Evolutionary conservation across 2,888 invertebrate species (phyloP).

Genomic region (Alentia gelatinosa): DNA sequence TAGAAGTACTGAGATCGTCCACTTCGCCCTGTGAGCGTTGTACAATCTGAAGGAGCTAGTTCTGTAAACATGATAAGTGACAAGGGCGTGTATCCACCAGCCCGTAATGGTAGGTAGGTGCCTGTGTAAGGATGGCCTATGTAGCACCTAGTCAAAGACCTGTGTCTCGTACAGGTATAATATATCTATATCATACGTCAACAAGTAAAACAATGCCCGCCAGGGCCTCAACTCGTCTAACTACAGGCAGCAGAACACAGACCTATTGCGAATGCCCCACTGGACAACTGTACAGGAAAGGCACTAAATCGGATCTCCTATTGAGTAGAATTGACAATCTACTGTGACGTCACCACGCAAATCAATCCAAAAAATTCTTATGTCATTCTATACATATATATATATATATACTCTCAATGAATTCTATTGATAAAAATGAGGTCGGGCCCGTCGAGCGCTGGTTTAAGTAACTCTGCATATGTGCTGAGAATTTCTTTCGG

Average conservation of each 20-base stretch:
- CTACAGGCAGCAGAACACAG: slow-evolving; percentile 22
- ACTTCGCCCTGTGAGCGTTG: background rate
- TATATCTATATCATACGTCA: background rate
- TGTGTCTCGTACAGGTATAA: background rate
- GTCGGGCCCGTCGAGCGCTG: background rate
- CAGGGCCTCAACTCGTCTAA: slow-evolving; percentile 16
- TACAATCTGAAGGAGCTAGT: background rate
- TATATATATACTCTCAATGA: too few species aligned
- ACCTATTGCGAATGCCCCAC: slow-evolving; percentile 42
- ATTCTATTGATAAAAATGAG: background rate
- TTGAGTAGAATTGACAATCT: slow-evolving; percentile 24
- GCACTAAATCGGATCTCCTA: slow-evolving; percentile 38
- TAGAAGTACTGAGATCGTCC: background rate
- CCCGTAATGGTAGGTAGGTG: background rate
- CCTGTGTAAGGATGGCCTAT: background rate
- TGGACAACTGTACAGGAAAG: slow-evolving; percentile 42
- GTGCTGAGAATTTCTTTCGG: background rate
- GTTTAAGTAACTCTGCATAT: slow-evolving; percentile 21
- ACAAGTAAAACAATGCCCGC: slow-evolving; percentile 41
- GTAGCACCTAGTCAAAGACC: background rate
- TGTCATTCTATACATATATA: background rate
- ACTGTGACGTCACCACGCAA: background rate
- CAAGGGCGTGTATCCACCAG: background rate
- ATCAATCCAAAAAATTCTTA: background rate
- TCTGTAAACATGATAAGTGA: background rate